Conservation (phyloP, 2,888 invertebrate genomes). For the Cryptus viduatorius region DNA sequence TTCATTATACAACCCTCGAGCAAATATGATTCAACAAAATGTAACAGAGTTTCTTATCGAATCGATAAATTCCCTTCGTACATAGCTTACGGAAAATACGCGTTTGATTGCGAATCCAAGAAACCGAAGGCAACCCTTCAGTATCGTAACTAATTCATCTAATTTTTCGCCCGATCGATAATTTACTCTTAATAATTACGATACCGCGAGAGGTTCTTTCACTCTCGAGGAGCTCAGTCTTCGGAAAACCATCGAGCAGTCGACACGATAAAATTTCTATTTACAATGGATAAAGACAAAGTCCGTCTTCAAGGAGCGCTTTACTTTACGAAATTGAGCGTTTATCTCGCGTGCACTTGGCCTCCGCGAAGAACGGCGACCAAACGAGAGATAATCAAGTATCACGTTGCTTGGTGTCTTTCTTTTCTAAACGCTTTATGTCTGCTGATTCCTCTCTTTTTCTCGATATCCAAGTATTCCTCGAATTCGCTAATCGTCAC, state of each 20-base stretch:
- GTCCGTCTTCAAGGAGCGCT: conserved; percentile 54
- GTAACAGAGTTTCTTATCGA: no score
- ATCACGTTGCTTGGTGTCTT: conserved; percentile 58
- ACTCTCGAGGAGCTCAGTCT: not conserved
- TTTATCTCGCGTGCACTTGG: conserved; percentile 68
- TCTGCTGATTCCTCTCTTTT: conserved; percentile 54
- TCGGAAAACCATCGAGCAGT: conserved; percentile 3
- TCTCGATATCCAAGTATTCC: conserved; percentile 53
- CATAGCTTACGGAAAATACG: no score
- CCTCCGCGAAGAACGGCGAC: conserved; percentile 47
- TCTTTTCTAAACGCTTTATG: conserved; percentile 23
- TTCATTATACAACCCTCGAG: no score
- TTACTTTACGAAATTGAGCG: conserved; percentile 61
- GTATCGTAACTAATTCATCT: not conserved
- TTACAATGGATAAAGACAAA: not conserved
- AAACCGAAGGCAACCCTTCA: no score
- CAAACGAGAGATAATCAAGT: conserved; percentile 45
- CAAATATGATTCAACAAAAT: no score
- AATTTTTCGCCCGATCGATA: not conserved
- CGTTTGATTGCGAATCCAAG: no score
- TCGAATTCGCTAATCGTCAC: conserved; percentile 65
- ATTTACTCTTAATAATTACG: not conserved
- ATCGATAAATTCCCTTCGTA: no score
- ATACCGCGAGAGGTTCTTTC: not conserved
- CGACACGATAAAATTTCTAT: not conserved